Conservation (phyloP, 2,888 invertebrate genomes). For the Synergus umbraculus region DNA sequence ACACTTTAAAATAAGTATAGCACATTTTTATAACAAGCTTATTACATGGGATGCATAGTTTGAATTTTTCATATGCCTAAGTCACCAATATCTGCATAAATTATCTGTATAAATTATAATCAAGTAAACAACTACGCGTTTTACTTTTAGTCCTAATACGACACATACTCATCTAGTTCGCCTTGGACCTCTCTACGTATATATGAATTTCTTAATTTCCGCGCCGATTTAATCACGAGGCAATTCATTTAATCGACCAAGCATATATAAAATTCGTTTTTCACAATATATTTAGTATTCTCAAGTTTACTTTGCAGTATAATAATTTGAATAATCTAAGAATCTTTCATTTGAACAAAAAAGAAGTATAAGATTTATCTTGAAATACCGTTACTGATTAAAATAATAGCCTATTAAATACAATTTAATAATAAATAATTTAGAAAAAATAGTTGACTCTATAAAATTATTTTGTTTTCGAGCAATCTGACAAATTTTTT, state of each 20-base stretch:
- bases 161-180: constrained; percentile 49
- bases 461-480: too few relatives aligned
- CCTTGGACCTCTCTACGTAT: constrained; percentile 49
- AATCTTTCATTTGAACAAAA: too few relatives aligned
- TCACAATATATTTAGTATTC: not conserved
- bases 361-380: too few relatives aligned
- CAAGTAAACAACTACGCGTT: not conserved
- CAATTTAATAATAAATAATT: too few relatives aligned
- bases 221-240: not conserved
- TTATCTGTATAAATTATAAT: not conserved
- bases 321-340: too few relatives aligned
- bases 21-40: not conserved
- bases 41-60: not conserved
- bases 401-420: too few relatives aligned
- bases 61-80: too few relatives aligned
- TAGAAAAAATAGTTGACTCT: too few relatives aligned
- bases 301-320: not conserved
- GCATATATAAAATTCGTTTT: constrained; percentile 3
- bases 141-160: not conserved
- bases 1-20: not conserved
- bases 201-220: constrained; percentile 50
- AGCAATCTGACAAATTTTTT: too few relatives aligned
- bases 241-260: not conserved
- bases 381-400: too few relatives aligned
- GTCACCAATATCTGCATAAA: not conserved